Percentiles rank a stretch among this genome's conserved stretches.
phyloP scores from a whole-genome alignment of 2,113 vertebrate species.

The Sprattus sprattus region DNA sequence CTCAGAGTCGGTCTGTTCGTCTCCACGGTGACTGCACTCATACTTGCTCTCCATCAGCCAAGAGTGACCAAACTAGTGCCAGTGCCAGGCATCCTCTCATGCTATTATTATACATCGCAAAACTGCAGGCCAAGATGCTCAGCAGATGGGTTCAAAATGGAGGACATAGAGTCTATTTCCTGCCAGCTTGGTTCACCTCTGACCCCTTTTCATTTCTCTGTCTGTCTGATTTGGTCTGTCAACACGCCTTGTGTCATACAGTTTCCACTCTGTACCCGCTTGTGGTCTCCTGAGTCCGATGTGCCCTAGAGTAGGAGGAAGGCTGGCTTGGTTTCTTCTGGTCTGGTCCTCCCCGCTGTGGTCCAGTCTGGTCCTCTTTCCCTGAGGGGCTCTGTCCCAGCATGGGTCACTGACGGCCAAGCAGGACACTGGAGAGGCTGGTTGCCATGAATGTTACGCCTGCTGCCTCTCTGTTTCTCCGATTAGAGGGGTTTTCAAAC shows the following conservation, averaged over 20 bases:
- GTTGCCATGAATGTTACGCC: background rate
- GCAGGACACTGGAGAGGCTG: too few relatives aligned
- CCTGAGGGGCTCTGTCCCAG: too few relatives aligned
- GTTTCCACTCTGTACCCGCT: background rate
- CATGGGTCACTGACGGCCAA: too few relatives aligned
- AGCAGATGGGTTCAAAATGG: background rate
- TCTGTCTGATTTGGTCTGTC: too few relatives aligned
- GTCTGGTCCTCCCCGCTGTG: too few relatives aligned
- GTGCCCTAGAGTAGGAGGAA: background rate
- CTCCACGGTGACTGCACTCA: background rate
- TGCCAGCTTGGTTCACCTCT: too few relatives aligned
- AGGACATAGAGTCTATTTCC: background rate
- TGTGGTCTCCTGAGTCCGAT: too few relatives aligned
- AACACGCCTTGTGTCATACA: background rate
- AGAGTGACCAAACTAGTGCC: background rate
- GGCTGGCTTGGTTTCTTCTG: background rate
- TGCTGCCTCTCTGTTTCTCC: background rate
- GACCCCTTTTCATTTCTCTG: too few relatives aligned
- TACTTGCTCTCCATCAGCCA: background rate
- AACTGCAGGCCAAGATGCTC: background rate
- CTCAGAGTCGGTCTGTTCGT: background rate
- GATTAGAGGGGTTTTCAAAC: background rate
- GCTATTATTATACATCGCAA: background rate
- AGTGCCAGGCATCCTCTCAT: background rate
- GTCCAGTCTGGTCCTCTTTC: too few relatives aligned